A percentile compares a stretch with the other conserved stretches of the same genome.
Evolutionary conservation across 1,140 invertebrate genomes (phyloP).

Genomic region (Danaus melanippus): DNA sequence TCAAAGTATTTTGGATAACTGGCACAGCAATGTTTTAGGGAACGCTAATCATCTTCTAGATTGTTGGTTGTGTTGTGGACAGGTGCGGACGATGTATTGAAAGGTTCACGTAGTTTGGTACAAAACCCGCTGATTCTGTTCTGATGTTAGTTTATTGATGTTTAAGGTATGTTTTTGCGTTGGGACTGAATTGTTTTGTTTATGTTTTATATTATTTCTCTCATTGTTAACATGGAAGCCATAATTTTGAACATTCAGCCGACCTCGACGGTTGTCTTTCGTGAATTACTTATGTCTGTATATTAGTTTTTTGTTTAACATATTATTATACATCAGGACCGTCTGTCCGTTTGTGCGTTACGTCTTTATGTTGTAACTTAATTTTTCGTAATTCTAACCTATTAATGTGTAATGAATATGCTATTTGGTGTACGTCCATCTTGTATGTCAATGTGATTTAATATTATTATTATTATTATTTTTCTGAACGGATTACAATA

Average conservation of each 20-base stretch:
- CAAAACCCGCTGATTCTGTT: constrained; percentile 10
- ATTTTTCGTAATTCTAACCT: constrained; percentile 59
- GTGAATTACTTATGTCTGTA: constrained; percentile 61
- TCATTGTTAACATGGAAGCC: constrained; percentile 59
- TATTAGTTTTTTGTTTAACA: constrained; percentile 60
- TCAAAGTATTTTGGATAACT: constrained; percentile 12
- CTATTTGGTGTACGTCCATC: constrained; percentile 69
- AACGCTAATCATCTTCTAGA: too few species aligned
- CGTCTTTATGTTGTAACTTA: constrained; percentile 49
- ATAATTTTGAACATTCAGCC: constrained; percentile 33
- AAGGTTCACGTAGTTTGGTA: not conserved
- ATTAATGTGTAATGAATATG: constrained; percentile 60
- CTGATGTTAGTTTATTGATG: constrained; percentile 48
- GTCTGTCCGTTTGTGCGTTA: constrained; percentile 45
- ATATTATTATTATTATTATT: constrained; percentile 43
- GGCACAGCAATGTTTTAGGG: constrained; percentile 1
- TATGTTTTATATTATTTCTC: constrained; percentile 69
- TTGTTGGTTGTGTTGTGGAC: too few species aligned
- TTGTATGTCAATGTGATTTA: constrained; percentile 69
- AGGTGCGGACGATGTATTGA: too few species aligned
- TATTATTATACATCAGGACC: constrained; percentile 45
- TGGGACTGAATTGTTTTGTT: constrained; percentile 72
- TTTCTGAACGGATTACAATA: constrained; percentile 69
- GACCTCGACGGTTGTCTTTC: constrained; percentile 14
- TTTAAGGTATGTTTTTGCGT: constrained; percentile 63